A percentile compares a stretch with the other conserved stretches of the same genome.
Evolutionary conservation across 53 echinoderm and acorn worm species (phyloP).

Genomic region (Temnopleurus reevesii): DNA sequence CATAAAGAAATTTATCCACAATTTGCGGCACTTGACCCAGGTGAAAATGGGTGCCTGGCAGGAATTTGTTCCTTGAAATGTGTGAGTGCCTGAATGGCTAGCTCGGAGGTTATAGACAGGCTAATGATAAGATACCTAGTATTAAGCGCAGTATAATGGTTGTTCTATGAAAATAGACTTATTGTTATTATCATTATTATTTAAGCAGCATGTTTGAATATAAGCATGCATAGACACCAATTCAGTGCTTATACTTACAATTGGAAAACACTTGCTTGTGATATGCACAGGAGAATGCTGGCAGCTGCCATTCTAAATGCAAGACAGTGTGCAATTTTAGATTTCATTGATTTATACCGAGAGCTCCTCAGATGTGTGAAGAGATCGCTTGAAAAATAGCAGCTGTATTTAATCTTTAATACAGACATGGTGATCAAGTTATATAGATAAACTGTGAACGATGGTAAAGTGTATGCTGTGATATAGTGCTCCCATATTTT

Average conservation of each 20-base stretch:
- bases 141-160: no score
- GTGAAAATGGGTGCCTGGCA: no score
- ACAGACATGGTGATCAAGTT: background rate
- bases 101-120: no score
- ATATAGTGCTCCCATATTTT: background rate
- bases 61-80: no score
- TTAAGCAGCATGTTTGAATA: no score
- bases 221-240: no score
- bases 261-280: background rate
- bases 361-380: slow-evolving; percentile 9
- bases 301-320: background rate
- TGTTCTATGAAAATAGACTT: no score
- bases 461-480: background rate
- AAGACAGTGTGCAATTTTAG: background rate
- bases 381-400: slow-evolving; percentile 2
- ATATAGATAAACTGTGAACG: background rate
- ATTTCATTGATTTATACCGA: background rate
- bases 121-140: no score
- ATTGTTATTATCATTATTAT: no score
- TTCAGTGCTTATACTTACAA: background rate
- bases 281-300: background rate
- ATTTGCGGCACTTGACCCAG: no score
- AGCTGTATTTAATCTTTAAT: background rate
- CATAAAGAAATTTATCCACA: no score
- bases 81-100: no score